Base-by-base conservation (phyloP, 1,140 invertebrate species). In the Araneus ventricosus region DNA sequence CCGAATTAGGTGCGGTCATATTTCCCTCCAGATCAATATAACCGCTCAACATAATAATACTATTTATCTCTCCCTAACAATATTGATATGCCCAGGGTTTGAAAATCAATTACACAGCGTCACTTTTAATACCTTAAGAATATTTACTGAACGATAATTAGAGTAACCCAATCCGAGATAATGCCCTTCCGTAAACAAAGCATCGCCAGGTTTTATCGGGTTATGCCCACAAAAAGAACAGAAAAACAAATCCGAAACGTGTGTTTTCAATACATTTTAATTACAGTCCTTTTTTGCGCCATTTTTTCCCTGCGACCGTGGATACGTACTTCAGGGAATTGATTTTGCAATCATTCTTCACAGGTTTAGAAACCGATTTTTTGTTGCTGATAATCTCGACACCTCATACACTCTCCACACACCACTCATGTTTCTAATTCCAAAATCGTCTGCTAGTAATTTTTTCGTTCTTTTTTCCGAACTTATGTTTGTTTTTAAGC, bases 301-400 rank as follows among this genome's bases (percentile, higher is more conserved):
- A 14, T 82, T 45, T 45, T 82, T 37, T 80, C 27, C 2, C n/a
- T 22, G 22, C 82, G 4, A 24, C 45, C 10, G 5, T 27, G 37
- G 45, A 45, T 80, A 8, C 41, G n/a, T n/a, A 79, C 39, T 79
- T 90, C 52, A 22, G 27, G 41, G 39, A 79, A 90, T 90, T 80
- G 88, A 90, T 90, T 90, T 90, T 80, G 70, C 63, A 90, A 90
- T 90, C 88, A 90, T 59, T 88, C 86, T 61, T 14, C 67, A 80
- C 20, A 57, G 24, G 52, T 7, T 61, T 20, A 59, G 34, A 37
- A 90, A 90, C 41, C 30, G 10, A 24, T 52, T 88, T 88, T 88
- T 63, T 75, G 41, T 79, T 89, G 70, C n/a, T 87, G 30, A 39
- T 45, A 61, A 75, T 79, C 88, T 41, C 59, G 14, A 30, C 34